phyloP scores from a whole-genome alignment of 2,797 vertebrate genomes.

The Malacoraja senta region DNA sequence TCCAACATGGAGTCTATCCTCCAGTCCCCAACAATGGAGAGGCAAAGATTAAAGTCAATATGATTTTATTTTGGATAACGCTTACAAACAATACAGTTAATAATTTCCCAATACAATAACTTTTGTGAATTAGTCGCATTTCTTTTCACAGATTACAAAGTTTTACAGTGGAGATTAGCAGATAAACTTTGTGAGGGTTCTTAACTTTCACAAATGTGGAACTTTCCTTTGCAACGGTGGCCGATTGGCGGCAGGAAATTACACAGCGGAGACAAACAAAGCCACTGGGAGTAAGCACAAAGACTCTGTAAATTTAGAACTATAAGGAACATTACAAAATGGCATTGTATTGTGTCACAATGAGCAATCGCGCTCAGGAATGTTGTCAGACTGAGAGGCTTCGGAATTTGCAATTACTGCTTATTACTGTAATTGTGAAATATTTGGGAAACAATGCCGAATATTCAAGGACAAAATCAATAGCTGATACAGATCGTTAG shows the following conservation, averaged over 20 bases:
- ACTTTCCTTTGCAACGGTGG: not conserved
- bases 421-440: not conserved
- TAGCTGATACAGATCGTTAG: constrained; percentile 22
- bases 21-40: not conserved
- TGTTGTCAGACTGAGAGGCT: constrained; percentile 28
- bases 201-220: not conserved
- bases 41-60: not conserved
- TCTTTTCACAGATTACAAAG: not conserved
- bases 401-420: not conserved
- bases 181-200: not conserved
- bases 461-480: constrained; percentile 38
- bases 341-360: constrained; percentile 34
- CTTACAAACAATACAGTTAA: not conserved
- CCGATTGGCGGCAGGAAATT: not conserved
- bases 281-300: constrained; percentile 19
- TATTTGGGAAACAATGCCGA: constrained; percentile 21
- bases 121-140: not conserved
- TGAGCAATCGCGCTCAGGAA: not conserved
- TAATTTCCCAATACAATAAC: not conserved
- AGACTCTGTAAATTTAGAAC: constrained; percentile 30
- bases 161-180: not conserved
- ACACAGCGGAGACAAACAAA: not conserved
- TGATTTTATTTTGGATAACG: constrained; percentile 17
- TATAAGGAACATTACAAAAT: not conserved
- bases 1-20: not conserved